Evolutionary conservation across 2,797 vertebrate species (phyloP).

Genomic region (Poecilia picta): DNA sequence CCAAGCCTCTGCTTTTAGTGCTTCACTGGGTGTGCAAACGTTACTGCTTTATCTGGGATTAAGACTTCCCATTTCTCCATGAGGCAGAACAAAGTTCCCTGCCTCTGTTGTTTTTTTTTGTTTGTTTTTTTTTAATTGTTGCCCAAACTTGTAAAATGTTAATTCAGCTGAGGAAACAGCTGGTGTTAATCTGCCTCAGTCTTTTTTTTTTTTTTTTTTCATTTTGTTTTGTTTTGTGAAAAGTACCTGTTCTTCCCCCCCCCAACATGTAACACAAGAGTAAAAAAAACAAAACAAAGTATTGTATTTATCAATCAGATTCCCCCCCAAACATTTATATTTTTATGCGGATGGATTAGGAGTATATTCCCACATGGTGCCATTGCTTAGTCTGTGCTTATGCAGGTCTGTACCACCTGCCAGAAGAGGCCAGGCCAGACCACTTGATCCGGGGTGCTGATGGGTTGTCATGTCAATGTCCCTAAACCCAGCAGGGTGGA

Average conservation of each 20-base stretch:
- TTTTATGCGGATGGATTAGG: conserved; percentile 22
- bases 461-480: conserved; percentile 64
- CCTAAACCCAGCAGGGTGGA: conserved; percentile 58
- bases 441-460: conserved; percentile 61
- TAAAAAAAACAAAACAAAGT: neutral
- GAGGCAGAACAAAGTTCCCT: conserved; percentile 24
- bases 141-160: conserved; percentile 23
- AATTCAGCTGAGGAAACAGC: conserved; percentile 19
- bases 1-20: conserved; percentile 32
- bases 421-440: conserved; percentile 35
- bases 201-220: neutral
- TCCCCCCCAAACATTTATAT: conserved; percentile 13
- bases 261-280: conserved; percentile 18
- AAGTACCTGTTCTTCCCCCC: conserved; percentile 5
- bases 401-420: conserved; percentile 31
- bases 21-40: conserved; percentile 44
- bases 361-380: conserved; percentile 11
- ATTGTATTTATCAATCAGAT: neutral
- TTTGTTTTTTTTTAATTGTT: conserved; percentile 27
- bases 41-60: conserved; percentile 57
- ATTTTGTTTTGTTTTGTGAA: neutral
- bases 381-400: conserved; percentile 48
- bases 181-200: conserved; percentile 24
- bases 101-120: neutral
- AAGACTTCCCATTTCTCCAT: conserved; percentile 52